These are phyloP conservation scores for Drosophila santomea DNA, from an alignment of 1,140 invertebrate species.

Conservation along the genomic window DNA sequence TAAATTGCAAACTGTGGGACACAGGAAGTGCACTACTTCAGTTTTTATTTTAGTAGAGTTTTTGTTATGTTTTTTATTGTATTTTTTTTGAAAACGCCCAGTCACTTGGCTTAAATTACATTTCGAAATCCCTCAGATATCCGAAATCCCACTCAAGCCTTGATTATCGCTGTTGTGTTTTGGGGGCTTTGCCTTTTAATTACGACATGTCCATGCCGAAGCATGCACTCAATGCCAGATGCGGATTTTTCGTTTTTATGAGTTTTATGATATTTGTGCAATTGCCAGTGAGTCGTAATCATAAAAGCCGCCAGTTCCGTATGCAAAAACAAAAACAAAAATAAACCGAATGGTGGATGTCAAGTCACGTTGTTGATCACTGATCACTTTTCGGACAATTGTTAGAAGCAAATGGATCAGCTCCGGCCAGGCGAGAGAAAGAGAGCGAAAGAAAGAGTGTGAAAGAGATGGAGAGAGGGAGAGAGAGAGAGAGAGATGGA, in stretches of 20 bases:
- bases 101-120: slow-evolving; percentile 13
- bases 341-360: slow-evolving; percentile 7
- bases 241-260: slow-evolving; percentile 35
- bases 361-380: slow-evolving; percentile 34
- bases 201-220: slow-evolving; percentile 40
- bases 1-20: slow-evolving; percentile 3
- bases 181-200: slow-evolving; percentile 36
- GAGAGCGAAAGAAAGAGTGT: background rate
- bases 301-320: slow-evolving; percentile 18
- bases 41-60: background rate
- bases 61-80: no score
- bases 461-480: background rate
- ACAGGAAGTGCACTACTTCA: slow-evolving; percentile 30
- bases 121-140: slow-evolving; percentile 14
- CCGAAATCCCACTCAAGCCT: slow-evolving; percentile 22
- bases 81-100: background rate
- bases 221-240: slow-evolving; percentile 50
- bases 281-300: slow-evolving; percentile 29
- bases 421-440: background rate
- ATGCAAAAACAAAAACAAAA: slow-evolving; percentile 26
- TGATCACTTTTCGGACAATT: slow-evolving; percentile 32
- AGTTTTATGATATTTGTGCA: slow-evolving; percentile 45
- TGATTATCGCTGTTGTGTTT: slow-evolving; percentile 32
- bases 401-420: slow-evolving; percentile 50
- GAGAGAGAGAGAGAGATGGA: background rate